Percentiles rank a stretch among this genome's conserved stretches.
phyloP scores from a whole-genome alignment of 1,140 invertebrate species.

The Drosophila nannoptera region DNA sequence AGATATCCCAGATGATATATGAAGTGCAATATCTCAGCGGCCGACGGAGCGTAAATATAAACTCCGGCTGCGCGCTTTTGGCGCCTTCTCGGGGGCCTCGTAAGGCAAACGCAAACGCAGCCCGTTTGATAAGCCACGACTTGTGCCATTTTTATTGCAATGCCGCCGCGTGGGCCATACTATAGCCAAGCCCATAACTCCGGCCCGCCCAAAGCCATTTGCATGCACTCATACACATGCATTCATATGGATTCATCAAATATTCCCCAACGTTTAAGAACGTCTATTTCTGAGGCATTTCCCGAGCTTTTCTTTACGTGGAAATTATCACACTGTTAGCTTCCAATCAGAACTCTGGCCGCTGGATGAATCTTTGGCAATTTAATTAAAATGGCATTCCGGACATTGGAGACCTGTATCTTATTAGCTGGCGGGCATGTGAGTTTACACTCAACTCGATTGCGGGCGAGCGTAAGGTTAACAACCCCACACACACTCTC shows the following conservation, averaged over 20 bases:
- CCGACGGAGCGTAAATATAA: slow-evolving; percentile 57
- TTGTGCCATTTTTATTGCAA: slow-evolving; percentile 51
- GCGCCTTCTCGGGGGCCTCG: slow-evolving; percentile 34
- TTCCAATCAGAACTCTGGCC: background rate
- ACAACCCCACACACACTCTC: slow-evolving; percentile 18
- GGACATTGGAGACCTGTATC: slow-evolving; percentile 12
- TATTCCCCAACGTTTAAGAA: slow-evolving; percentile 53
- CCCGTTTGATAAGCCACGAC: slow-evolving; percentile 62
- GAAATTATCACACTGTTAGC: slow-evolving; percentile 1
- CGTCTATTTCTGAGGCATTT: background rate
- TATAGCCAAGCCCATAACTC: too few species aligned
- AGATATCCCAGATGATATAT: slow-evolving; percentile 60
- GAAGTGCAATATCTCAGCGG: slow-evolving; percentile 66
- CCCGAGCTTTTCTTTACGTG: background rate
- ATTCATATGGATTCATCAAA: slow-evolving; percentile 34
- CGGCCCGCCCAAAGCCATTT: background rate
- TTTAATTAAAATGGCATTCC: slow-evolving; percentile 48
- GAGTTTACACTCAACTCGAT: slow-evolving; percentile 35
- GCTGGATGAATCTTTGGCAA: slow-evolving; percentile 11
- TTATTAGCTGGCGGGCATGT: slow-evolving; percentile 44
- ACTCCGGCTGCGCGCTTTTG: slow-evolving; percentile 39
- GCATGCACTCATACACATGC: slow-evolving; percentile 46
- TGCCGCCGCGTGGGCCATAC: slow-evolving; percentile 6
- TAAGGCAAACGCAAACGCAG: slow-evolving; percentile 47
- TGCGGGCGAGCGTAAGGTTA: slow-evolving; percentile 13